phyloP scores from a whole-genome alignment of 35 echinoderm and acorn worm species.

The Hemicentrotus pulcherrimus region DNA sequence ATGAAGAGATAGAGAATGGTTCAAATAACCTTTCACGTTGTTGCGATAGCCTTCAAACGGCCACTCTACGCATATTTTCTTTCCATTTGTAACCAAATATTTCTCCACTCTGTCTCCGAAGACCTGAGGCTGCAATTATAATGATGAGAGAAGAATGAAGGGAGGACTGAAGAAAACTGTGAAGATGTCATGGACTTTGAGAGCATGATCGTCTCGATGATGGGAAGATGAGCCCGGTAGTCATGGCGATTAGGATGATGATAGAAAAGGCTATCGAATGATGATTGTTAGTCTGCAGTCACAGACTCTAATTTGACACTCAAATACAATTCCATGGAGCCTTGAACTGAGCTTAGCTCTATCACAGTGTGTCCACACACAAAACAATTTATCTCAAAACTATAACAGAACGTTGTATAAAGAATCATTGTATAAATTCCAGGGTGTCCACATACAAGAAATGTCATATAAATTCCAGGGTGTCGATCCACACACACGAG shows the following conservation, averaged over 20 bases:
- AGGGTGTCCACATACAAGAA: too few species aligned
- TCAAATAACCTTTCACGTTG: not conserved
- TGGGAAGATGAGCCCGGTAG: not conserved
- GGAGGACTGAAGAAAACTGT: not conserved
- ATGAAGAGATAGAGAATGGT: not conserved
- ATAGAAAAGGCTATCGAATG: not conserved
- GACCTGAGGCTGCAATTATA: slow-evolving; percentile 14
- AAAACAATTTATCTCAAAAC: too few species aligned
- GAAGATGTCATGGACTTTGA: not conserved
- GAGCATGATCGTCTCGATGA: not conserved
- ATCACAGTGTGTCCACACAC: too few species aligned
- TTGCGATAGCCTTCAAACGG: not conserved
- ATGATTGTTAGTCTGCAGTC: not conserved
- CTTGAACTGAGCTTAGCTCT: too few species aligned
- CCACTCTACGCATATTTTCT: not conserved
- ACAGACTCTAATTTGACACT: too few species aligned
- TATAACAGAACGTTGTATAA: too few species aligned
- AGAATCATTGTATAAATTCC: too few species aligned
- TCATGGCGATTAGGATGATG: slow-evolving; percentile 10
- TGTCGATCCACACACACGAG: too few species aligned
- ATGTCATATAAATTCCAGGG: too few species aligned
- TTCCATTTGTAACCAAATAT: slow-evolving; percentile 5
- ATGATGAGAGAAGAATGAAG: slow-evolving; percentile 2
- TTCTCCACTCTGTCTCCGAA: not conserved
- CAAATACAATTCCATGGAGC: too few species aligned